Evolutionary conservation across 2,113 vertebrate genomes (phyloP).

Genomic region (Serilophus lunatus): DNA sequence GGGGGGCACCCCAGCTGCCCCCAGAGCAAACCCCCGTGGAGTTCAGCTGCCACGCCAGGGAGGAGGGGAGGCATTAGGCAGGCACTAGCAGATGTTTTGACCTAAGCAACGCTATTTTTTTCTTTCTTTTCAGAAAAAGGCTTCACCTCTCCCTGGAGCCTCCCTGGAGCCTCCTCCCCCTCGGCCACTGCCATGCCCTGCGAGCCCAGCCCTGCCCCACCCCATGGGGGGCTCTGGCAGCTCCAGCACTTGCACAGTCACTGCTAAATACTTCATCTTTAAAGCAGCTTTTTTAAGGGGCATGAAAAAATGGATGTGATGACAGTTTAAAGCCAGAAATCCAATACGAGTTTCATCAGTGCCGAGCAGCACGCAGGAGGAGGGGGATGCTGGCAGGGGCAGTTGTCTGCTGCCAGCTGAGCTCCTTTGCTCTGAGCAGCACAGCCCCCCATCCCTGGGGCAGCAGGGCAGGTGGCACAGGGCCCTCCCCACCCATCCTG

Average conservation of each 20-base stretch:
- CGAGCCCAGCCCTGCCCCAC: not conserved
- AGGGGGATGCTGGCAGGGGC: not conserved
- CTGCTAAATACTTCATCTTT: not conserved
- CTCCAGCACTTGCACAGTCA: not conserved
- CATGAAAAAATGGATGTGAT: not conserved
- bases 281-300: not conserved
- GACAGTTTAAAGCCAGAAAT: not conserved
- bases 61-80: not conserved
- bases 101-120: not conserved
- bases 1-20: too few species aligned
- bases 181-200: accelerated
- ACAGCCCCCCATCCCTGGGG: too few species aligned
- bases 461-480: not conserved
- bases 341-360: not conserved
- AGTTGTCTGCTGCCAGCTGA: not conserved
- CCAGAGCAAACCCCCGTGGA: too few species aligned
- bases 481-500: accelerated
- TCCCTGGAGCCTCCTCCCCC: not conserved
- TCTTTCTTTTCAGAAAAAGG: not conserved
- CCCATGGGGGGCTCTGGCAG: not conserved
- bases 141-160: not conserved
- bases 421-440: accelerated
- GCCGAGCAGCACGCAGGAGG: not conserved
- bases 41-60: not conserved
- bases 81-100: not conserved